Evolutionary conservation across 2,113 vertebrate genomes (phyloP).

Genomic region (Excalfactoria chinensis): DNA sequence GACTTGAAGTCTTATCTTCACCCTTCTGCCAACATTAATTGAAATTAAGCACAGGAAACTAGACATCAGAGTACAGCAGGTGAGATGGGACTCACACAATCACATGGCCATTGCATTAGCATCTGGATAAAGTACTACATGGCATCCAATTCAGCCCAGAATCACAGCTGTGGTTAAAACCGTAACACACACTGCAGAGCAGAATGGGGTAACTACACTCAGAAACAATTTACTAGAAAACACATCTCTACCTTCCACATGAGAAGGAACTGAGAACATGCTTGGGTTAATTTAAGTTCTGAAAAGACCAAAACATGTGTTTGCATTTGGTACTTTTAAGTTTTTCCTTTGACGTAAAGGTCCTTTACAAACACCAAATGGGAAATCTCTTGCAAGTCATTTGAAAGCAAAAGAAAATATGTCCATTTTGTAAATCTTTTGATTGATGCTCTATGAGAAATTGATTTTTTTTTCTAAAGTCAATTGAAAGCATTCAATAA

Average conservation of each 20-base stretch:
- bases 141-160: not conserved
- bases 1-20: not conserved
- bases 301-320: not conserved
- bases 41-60: not conserved
- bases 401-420: slow-evolving; percentile 30
- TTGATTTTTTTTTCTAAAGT: not conserved
- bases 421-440: slow-evolving; percentile 40
- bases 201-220: not conserved
- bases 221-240: not conserved
- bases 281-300: not conserved
- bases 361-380: not conserved
- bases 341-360: not conserved
- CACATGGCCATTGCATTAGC: accelerated
- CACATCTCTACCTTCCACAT: not conserved
- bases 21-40: not conserved
- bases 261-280: not conserved
- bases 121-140: not conserved
- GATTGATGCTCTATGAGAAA: not conserved
- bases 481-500: slow-evolving; percentile 39
- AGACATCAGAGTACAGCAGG: not conserved
- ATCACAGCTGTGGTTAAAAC: not conserved
- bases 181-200: not conserved
- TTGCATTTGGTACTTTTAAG: not conserved
- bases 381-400: not conserved
- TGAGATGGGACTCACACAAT: not conserved